Conservation (phyloP, 2,113 vertebrate species). For the Nanger granti region DNA sequence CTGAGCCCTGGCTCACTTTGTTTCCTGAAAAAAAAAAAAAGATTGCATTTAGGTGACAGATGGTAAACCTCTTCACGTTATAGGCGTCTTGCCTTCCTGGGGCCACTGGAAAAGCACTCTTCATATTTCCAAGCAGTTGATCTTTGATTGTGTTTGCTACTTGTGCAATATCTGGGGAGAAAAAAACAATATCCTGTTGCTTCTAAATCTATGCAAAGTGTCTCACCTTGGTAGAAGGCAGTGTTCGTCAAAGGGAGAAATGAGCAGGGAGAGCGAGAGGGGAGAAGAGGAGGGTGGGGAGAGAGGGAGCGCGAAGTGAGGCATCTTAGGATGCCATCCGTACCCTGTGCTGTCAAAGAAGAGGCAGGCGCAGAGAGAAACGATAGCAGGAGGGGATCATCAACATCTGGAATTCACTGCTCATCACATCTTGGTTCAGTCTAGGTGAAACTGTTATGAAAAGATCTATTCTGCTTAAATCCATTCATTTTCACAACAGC, state of each 20-base stretch:
- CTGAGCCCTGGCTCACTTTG: not conserved
- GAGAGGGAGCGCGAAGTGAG: not conserved
- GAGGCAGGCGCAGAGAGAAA: not conserved
- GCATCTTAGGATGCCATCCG: not conserved
- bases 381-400: not conserved
- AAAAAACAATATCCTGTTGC: constrained; percentile 56
- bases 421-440: constrained; percentile 1
- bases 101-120: not conserved
- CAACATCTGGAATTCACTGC: constrained; percentile 40
- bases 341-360: not conserved
- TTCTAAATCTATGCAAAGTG: constrained; percentile 74
- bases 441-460: constrained; percentile 27
- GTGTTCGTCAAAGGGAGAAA: constrained; percentile 8
- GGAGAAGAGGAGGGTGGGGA: not conserved
- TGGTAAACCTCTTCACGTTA: not conserved
- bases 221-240: not conserved
- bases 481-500: constrained; percentile 30
- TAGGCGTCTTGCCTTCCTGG: not conserved
- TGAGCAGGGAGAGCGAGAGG: not conserved
- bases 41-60: not conserved
- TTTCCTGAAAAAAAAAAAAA: not conserved
- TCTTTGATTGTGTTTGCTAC: not conserved
- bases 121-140: not conserved
- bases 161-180: not conserved
- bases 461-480: constrained; percentile 29